These are phyloP conservation scores for Drosophila guanche DNA, from an alignment of 1,140 invertebrate species.

Conservation along the genomic window DNA sequence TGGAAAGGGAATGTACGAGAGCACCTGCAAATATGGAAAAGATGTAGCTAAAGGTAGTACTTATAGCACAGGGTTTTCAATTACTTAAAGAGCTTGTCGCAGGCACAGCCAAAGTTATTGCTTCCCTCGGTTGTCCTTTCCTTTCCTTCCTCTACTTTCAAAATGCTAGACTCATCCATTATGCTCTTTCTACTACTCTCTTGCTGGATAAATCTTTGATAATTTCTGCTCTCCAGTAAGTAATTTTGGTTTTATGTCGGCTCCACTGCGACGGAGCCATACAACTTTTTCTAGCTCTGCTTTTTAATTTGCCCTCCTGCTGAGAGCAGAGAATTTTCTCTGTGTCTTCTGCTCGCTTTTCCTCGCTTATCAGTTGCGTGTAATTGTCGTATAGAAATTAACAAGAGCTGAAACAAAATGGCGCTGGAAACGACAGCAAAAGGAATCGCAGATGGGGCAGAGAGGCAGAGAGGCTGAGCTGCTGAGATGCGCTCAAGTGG, in stretches of 20 bases:
- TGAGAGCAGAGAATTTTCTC: conserved; percentile 14
- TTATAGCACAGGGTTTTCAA: too few species aligned
- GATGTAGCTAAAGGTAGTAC: too few species aligned
- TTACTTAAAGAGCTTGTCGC: too few species aligned
- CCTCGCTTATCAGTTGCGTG: conserved; percentile 72
- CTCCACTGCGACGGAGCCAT: conserved; percentile 61
- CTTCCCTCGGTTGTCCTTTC: too few species aligned
- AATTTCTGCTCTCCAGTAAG: conserved; percentile 14
- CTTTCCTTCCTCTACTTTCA: background rate
- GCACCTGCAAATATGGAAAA: too few species aligned
- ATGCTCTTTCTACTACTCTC: background rate
- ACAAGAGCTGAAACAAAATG: conserved; percentile 58
- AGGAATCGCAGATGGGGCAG: background rate
- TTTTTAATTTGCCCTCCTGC: conserved; percentile 63
- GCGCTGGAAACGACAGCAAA: conserved; percentile 56
- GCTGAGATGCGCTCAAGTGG: conserved; percentile 70
- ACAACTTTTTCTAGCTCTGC: conserved; percentile 53
- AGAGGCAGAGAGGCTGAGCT: background rate
- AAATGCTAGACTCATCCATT: background rate
- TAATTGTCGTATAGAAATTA: conserved; percentile 78
- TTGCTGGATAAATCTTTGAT: conserved; percentile 29
- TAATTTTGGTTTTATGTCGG: conserved; percentile 63
- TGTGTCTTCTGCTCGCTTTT: conserved; percentile 6
- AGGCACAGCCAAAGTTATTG: too few species aligned
- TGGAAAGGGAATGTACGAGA: too few species aligned